Conservation (phyloP, 2,113 vertebrate genomes). For the Paraplagusia blochii region DNA sequence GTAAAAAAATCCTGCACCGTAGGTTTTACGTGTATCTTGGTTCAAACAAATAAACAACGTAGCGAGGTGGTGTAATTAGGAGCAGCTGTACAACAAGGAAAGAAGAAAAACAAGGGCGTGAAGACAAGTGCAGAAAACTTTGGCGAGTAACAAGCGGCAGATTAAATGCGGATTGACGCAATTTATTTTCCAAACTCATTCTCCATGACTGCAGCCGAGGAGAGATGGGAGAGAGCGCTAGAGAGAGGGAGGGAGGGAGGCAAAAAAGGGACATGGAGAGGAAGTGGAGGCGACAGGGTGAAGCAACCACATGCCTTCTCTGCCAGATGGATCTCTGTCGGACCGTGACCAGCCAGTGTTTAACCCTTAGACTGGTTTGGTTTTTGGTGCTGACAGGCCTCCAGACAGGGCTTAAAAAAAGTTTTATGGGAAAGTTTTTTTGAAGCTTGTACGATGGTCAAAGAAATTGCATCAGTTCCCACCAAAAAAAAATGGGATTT, state of each 20-base stretch:
- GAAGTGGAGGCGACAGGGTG: slow-evolving; percentile 49
- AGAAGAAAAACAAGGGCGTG: slow-evolving; percentile 23
- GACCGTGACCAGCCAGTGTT: slow-evolving; percentile 32
- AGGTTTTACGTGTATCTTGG: slow-evolving; percentile 18
- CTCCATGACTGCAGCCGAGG: slow-evolving; percentile 26
- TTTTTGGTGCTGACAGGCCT: slow-evolving; percentile 5
- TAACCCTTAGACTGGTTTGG: slow-evolving; percentile 47
- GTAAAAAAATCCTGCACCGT: too few relatives aligned
- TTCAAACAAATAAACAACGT: slow-evolving; percentile 20
- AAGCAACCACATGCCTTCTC: slow-evolving; percentile 40
- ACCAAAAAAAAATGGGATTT: slow-evolving; percentile 28
- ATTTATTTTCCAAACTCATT: slow-evolving; percentile 62
- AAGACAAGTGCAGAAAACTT: slow-evolving; percentile 22
- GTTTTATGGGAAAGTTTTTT: slow-evolving; percentile 27
- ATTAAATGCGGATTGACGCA: slow-evolving; percentile 56
- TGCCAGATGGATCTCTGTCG: slow-evolving; percentile 49
- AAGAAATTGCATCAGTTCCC: slow-evolving; percentile 25
- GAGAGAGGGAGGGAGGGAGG: slow-evolving; percentile 17
- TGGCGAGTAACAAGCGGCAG: slow-evolving; percentile 47
- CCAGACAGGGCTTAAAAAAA: background rate
- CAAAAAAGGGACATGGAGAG: slow-evolving; percentile 32
- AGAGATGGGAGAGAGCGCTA: slow-evolving; percentile 9
- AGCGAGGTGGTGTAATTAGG: slow-evolving; percentile 42
- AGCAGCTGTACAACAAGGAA: slow-evolving; percentile 50
- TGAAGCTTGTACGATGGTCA: slow-evolving; percentile 12